Conservation (phyloP, 2,113 vertebrate genomes). For the Oophaga pumilio region DNA sequence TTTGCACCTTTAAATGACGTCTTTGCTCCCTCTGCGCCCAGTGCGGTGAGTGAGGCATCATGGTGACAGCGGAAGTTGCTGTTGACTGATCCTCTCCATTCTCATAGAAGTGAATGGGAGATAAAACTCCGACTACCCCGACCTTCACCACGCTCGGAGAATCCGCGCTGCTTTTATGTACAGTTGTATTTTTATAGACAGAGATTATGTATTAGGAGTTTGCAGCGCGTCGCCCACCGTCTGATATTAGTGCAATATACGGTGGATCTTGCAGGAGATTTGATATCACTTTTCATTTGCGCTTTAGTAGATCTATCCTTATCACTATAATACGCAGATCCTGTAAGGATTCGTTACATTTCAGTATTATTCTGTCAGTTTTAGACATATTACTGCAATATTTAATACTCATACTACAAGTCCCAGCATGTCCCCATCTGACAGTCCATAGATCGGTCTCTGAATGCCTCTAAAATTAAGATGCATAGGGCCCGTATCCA, state of each 20-base stretch:
- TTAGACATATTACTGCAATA: not conserved
- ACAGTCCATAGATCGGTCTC: not conserved
- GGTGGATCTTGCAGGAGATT: not conserved
- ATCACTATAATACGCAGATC: not conserved
- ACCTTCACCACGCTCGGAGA: too few species aligned
- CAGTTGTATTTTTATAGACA: not conserved
- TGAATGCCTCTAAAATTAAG: not conserved
- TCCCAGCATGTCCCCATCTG: not conserved
- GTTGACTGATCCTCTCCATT: not conserved
- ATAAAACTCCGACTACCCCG: too few species aligned
- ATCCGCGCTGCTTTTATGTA: not conserved
- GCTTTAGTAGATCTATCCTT: conserved; percentile 22
- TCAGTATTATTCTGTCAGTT: not conserved
- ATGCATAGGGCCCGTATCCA: not conserved
- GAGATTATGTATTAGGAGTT: not conserved
- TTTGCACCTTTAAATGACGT: not conserved
- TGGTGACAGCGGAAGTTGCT: not conserved
- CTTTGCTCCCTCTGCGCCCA: too few species aligned
- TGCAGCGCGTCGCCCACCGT: not conserved
- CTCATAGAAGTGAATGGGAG: not conserved
- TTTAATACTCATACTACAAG: not conserved
- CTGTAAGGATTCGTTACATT: not conserved
- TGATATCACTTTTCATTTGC: not conserved
- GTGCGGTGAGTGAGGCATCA: not conserved
- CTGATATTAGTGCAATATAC: not conserved